Base-by-base conservation (phyloP, 2,888 invertebrate genomes). In the Synanthedon formicaeformis region DNA sequence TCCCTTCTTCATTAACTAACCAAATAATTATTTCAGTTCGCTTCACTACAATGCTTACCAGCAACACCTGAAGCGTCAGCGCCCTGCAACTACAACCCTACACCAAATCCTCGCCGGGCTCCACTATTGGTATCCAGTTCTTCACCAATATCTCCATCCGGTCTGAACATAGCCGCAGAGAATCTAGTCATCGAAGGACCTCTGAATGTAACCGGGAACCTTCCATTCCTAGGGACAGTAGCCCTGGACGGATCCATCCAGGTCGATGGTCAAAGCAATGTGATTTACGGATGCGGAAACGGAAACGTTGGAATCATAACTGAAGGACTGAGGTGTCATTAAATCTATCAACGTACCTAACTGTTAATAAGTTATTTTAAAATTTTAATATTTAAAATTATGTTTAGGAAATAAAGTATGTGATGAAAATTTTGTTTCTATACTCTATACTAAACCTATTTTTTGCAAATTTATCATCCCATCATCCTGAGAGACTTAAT, bases 141-240 rank as follows among this genome's bases (percentile, higher is more conserved):
- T 4, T 50, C 50, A 6, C 50, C 50, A 50, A 40, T 50, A 1
- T 8, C 50, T 34, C 13, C 50, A 6, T 41, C 51, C 14, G 40
- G 51, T 4, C n/a, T 51, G 41, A n/a, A 12, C 13, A 41, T 51
- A 40, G 51, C 61, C 12, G 63, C 75, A 1, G 74, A 74, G 0
- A 58, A 67, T 10, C 55, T 75, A 40, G 48, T 69, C 1, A 68
- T 73, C 16, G 67, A 67, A 23, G 74, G 74, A 2, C 53, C 57
- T 10, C 64, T 74, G 8, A 52, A 63, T 3, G 74, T 74, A 1
- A 50, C 57, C 3, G 74, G 74, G 0, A 64, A 57, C 1, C 50
- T 74, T 45, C 74, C 74, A 1, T 73, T 74, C 54, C 49, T 64
- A 6, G 66, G 72, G 18, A 62, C 73, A 1, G 70, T 75, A 11